Base-by-base conservation (phyloP, 2,888 invertebrate species). In the Coleophora deauratella region DNA sequence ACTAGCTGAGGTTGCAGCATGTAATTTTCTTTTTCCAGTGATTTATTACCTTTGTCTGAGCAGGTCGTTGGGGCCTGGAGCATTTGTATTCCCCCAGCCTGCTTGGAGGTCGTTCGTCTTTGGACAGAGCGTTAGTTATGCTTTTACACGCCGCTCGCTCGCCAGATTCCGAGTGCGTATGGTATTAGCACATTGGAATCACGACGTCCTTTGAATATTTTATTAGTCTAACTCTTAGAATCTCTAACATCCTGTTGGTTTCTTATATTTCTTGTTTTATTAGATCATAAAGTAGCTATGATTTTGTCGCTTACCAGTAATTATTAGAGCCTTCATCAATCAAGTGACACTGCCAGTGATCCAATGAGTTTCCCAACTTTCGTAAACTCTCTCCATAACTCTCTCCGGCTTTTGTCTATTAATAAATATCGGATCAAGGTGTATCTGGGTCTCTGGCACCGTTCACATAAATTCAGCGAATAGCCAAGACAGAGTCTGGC, bases 41-140 rank as follows among this genome's bases (percentile, higher is more conserved):
- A 68, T 68, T 63, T 65, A 70, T 66, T 50, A 53, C 52, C 54
- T 53, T 61, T 58, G 54, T 62, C 55, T 49, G 52, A 51, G 56
- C 54, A 60, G 66, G 57, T 60, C 27, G 41, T 38, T 44, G 37
- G 61, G 52, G 43, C 66, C 36, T 44, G 37, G 60, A 51, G 43
- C 66, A 75, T 84, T 81, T 69, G 76, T 84, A 84, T 84, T 82
- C 84, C 69, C 59, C 68, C 59, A 59, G 72, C 71, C 59, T 52
- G 55, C 57, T 40, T 69, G 55, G 75, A 84, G 84, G 84, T 84
- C 84, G 80, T 85, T 85, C 80, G 80, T 77, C 76, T 79, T 58
- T 75, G 66, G 63, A 35, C 35, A 32, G 11, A 12, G 67, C 62
- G 62, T 62, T 57, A 60, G 61, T 62, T 68, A 73, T 72, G 68